Conservation (phyloP, 2,113 vertebrate species). For the Varanus salvator region DNA sequence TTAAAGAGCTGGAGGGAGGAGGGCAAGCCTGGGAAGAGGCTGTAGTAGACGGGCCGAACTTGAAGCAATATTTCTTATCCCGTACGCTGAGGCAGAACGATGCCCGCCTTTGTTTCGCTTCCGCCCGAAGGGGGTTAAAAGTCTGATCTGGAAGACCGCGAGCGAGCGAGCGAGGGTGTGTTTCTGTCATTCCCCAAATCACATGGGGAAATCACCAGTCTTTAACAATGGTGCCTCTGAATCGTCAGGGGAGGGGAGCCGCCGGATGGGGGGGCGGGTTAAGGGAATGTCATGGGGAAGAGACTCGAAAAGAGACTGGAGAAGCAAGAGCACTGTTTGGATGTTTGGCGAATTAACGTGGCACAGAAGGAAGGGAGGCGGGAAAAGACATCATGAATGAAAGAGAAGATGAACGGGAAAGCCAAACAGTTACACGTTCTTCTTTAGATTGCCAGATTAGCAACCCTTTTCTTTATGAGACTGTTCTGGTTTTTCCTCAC, state of each 20-base stretch:
- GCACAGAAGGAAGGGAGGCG: not conserved
- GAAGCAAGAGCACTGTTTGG: not conserved
- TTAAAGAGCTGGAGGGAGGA: not conserved
- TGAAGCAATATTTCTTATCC: no score
- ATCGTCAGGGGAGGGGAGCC: not conserved
- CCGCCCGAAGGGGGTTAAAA: not conserved
- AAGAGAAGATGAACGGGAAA: not conserved
- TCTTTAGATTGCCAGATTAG: not conserved
- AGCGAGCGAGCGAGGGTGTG: not conserved
- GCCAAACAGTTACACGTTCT: not conserved
- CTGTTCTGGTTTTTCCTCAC: no score
- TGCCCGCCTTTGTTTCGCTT: not conserved
- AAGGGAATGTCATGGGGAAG: not conserved
- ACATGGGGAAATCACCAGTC: not conserved
- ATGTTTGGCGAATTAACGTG: not conserved
- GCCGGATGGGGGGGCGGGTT: no score
- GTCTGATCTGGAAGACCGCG: not conserved
- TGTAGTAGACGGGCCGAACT: no score
- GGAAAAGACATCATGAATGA: not conserved
- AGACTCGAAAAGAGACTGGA: not conserved
- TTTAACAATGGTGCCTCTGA: not conserved
- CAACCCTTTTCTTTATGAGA: not conserved
- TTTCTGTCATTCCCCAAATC: slow-evolving; percentile 24
- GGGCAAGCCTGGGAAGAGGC: not conserved
- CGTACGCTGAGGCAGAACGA: no score